Conservation (phyloP, 2,888 invertebrate species). For the Empis stercorea region DNA sequence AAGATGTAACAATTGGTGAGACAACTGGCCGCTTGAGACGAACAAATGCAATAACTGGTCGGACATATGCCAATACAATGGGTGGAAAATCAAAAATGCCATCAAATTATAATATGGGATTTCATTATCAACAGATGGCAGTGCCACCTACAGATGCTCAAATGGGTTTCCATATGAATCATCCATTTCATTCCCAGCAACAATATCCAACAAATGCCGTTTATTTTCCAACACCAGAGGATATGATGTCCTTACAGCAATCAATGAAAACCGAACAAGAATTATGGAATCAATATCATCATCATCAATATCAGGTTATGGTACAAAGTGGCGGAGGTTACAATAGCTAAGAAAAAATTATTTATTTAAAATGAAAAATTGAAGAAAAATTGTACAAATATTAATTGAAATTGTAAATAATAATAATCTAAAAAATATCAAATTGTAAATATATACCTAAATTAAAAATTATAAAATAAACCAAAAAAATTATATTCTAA, state of each 20-base stretch:
- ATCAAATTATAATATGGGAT: not conserved
- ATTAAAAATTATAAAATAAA: too few relatives aligned
- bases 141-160: too few relatives aligned
- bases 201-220: constrained; percentile 18
- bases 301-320: not conserved
- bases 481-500: too few relatives aligned
- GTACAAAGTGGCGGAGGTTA: not conserved
- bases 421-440: too few relatives aligned
- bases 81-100: not conserved
- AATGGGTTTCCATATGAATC: constrained; percentile 10
- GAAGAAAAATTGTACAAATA: too few relatives aligned
- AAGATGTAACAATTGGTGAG: constrained; percentile 93
- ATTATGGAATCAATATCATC: not conserved
- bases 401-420: too few relatives aligned
- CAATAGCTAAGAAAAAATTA: not conserved
- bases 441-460: too few relatives aligned
- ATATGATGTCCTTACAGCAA: constrained; percentile 11
- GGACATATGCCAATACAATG: not conserved
- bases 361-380: too few relatives aligned
- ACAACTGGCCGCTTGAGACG: constrained; percentile 89
- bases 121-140: not conserved
- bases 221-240: constrained; percentile 23
- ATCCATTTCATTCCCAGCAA: constrained; percentile 17
- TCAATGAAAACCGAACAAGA: constrained; percentile 1
- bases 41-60: constrained; percentile 12